Conservation (phyloP, 2,113 vertebrate genomes). For the Neolamprologus sp. region DNA sequence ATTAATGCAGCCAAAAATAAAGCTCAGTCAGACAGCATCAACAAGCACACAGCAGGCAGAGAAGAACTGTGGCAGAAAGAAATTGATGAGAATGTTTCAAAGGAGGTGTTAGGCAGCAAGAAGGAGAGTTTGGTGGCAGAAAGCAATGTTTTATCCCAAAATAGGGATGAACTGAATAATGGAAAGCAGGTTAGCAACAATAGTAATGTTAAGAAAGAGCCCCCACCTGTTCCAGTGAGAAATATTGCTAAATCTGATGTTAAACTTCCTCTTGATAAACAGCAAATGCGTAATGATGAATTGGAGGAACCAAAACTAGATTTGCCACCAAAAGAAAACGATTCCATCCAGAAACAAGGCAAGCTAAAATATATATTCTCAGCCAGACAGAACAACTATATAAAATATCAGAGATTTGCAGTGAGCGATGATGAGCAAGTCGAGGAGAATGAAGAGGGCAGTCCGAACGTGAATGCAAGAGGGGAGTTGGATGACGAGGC, state of each 20-base stretch:
- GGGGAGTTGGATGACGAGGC: background rate
- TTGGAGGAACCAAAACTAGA: background rate
- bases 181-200: background rate
- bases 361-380: conserved; percentile 65
- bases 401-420: conserved; percentile 65
- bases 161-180: background rate
- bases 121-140: background rate
- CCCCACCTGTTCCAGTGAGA: conserved; percentile 53
- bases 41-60: background rate
- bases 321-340: background rate
- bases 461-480: background rate
- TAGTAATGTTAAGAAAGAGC: conserved; percentile 21
- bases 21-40: conserved; percentile 4
- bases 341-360: conserved; percentile 5
- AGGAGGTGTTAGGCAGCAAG: background rate
- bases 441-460: conserved; percentile 5
- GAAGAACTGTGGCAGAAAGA: conserved; percentile 13
- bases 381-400: conserved; percentile 70
- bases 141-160: background rate
- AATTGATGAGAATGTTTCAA: background rate
- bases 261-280: conserved; percentile 21
- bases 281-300: background rate
- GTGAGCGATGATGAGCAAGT: conserved; percentile 13
- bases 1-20: conserved; percentile 53
- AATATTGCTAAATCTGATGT: conserved; percentile 42